Conservation (phyloP, 1,140 invertebrate genomes). For the Drosophila carrolli region DNA sequence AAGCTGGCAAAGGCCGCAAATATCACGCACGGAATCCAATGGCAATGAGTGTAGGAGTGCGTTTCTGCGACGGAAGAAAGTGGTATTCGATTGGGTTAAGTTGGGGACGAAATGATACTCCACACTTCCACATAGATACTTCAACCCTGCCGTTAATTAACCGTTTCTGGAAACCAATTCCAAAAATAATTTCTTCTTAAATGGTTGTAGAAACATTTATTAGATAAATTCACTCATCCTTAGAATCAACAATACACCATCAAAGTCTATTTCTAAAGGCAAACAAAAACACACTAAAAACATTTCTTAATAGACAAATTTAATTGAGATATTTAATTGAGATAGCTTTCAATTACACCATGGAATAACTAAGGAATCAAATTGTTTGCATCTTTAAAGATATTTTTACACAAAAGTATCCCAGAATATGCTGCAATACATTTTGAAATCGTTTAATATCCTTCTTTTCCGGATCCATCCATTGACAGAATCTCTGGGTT, state of each 20-base stretch:
- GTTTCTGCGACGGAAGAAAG: neutral
- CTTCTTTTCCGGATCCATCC: neutral
- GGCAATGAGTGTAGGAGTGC: neutral
- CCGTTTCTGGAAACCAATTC: neutral
- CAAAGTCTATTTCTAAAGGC: too few species aligned
- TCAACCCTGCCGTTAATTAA: neutral
- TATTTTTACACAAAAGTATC: too few species aligned
- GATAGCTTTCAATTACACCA: too few species aligned
- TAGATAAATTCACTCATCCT: too few species aligned
- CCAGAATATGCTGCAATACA: too few species aligned
- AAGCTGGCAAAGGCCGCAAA: constrained; percentile 54
- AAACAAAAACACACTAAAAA: too few species aligned
- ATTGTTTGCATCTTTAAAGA: too few species aligned
- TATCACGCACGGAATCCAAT: constrained; percentile 44
- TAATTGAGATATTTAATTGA: too few species aligned
- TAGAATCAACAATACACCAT: too few species aligned
- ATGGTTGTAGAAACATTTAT: neutral
- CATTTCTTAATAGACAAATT: too few species aligned
- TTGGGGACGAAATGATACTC: neutral
- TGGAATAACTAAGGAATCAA: too few species aligned
- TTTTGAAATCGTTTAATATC: neutral
- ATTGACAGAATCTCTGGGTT: neutral
- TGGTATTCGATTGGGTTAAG: neutral
- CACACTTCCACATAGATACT: constrained; percentile 1
- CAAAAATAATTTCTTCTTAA: neutral